Evolutionary conservation across 2,113 vertebrate species (phyloP), one percentile per base, ranked within the genome.

Genomic region (Tauraco erythrolophus): DNA sequence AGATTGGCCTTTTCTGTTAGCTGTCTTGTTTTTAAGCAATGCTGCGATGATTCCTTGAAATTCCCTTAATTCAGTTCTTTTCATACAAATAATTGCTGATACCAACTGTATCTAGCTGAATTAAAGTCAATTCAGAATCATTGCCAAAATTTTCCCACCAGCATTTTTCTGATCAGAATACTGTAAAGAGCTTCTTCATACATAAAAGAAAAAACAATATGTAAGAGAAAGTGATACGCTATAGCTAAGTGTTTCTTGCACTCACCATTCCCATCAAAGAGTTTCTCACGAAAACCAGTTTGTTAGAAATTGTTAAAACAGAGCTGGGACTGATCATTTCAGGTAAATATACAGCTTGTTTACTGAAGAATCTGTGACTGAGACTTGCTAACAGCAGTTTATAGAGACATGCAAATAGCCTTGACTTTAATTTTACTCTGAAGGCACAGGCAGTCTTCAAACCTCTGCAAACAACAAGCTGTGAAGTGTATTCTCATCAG

Each of bases 401-500:
- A 66, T 71, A 66, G 60, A 72, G 86, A 78, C 84, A 78, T 72
- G 76, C 78, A 96, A 78, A 76, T 33, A 80, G 61, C 68, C 58
- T 75, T 92, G 84, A 60, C 71, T 94, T 96, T 86, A 93, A 95
- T 97, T 96, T 94, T 74, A 76, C 84, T 94, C 88, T 83, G 45
- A 53, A 94, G 89, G 74, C 79, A 75, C 37, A 87, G 66, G 37
- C 68, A 95, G 51, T 46, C 76, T 88, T 72, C 58, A 84, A 88
- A 76, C 68, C 61, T 60, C 2, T 5, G 31, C 75, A 81, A 69
- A 93, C 60, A 85, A 51, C 37, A 83, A 82, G 54, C 76, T 87
- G 58, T 84, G 89, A 95, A 85, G 66, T 69, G 95, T 84, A n/a
- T 79, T 95, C 77, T 79, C 41, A 66, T 89, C 56, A 46, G 69